phyloP scores from a whole-genome alignment of 2,797 vertebrate genomes.

The Margarornis squamiger region DNA sequence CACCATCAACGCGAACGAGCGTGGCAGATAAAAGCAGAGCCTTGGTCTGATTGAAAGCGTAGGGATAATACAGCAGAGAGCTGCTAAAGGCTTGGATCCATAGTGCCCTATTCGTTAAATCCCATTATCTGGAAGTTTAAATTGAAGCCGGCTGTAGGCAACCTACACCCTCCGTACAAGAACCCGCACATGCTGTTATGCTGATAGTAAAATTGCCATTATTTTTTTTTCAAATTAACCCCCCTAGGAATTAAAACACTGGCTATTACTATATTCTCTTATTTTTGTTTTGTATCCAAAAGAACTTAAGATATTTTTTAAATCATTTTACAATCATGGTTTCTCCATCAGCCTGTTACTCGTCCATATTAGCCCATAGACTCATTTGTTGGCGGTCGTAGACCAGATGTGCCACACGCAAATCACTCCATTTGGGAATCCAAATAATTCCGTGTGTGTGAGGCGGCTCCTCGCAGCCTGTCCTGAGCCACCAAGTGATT shows the following conservation, averaged over 20 bases:
- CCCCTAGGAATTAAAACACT: not conserved
- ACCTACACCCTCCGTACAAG: slow-evolving; percentile 8
- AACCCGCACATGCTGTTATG: not conserved
- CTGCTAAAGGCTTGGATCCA: slow-evolving; percentile 77
- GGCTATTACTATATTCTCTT: not conserved
- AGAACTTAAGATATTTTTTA: slow-evolving; percentile 6
- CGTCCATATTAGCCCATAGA: slow-evolving; percentile 65
- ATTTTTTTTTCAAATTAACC: not conserved
- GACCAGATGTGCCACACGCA: slow-evolving; percentile 9
- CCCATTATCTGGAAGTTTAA: slow-evolving; percentile 46
- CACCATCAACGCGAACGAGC: slow-evolving; percentile 48
- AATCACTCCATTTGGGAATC: slow-evolving; percentile 31
- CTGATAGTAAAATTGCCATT: not conserved
- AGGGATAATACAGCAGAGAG: slow-evolving; percentile 61
- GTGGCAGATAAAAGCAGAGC: slow-evolving; percentile 64
- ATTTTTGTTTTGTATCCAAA: slow-evolving; percentile 38
- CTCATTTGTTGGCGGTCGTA: slow-evolving; percentile 9
- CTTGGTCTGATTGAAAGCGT: slow-evolving; percentile 64
- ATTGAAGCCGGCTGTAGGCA: slow-evolving; percentile 39
- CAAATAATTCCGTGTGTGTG: not conserved
- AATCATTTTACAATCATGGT: slow-evolving; percentile 65
- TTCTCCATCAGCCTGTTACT: slow-evolving; percentile 61
- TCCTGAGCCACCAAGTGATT: not conserved
- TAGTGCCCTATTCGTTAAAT: slow-evolving; percentile 38
- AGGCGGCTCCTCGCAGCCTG: not conserved